Conservation (phyloP, 2,113 vertebrate species). For the Smithornis capensis region DNA sequence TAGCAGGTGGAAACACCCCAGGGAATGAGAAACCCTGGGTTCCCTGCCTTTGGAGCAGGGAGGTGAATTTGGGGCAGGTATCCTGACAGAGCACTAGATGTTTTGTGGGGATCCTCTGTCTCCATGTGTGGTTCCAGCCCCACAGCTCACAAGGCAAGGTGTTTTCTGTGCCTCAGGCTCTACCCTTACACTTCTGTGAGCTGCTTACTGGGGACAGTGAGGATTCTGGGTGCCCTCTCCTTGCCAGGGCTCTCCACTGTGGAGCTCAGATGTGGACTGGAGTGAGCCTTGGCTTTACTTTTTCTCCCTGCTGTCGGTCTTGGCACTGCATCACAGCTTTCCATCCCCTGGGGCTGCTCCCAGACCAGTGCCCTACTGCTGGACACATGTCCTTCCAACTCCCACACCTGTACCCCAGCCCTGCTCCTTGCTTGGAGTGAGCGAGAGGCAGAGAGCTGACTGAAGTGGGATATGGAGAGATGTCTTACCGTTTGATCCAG, state of each 20-base stretch:
- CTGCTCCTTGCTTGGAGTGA: accelerated
- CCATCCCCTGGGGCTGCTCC: not conserved
- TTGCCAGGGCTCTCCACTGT: not conserved
- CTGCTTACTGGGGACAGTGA: not conserved
- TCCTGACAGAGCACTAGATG: not conserved
- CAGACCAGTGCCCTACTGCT: accelerated
- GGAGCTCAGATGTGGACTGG: not conserved
- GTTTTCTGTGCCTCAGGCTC: not conserved
- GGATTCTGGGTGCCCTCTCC: not conserved
- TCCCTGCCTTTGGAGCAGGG: not conserved
- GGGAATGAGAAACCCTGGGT: not conserved
- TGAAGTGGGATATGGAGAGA: not conserved
- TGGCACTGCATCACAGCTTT: not conserved
- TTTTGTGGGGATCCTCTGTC: not conserved
- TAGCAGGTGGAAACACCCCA: not conserved
- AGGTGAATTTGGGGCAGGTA: not conserved
- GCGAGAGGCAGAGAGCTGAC: not conserved
- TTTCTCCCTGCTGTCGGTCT: not conserved
- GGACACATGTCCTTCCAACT: accelerated
- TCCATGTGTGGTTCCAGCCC: not conserved
- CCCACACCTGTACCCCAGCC: not conserved
- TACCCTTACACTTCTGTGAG: not conserved
- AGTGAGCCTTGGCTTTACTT: not conserved
- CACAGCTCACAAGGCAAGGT: not conserved
- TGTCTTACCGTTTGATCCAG: not conserved